phyloP scores from a whole-genome alignment of 1,140 invertebrate genomes.

The Heliconius hewitsoni region DNA sequence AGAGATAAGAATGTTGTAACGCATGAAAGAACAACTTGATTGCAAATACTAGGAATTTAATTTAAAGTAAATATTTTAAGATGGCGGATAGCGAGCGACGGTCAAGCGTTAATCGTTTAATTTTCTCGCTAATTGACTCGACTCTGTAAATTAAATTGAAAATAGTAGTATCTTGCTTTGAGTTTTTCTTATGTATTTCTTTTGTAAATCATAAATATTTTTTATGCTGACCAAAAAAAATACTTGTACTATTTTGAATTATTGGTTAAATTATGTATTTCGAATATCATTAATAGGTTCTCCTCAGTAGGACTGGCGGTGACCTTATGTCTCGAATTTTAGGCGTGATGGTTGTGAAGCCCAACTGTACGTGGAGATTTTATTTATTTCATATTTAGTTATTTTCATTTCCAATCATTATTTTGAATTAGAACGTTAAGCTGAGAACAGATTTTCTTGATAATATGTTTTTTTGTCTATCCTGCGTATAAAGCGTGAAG shows the following conservation, averaged over 20 bases:
- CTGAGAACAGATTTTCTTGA: no score
- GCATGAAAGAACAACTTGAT: slow-evolving; percentile 8
- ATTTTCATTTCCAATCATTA: no score
- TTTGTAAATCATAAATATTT: no score
- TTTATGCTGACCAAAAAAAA: no score
- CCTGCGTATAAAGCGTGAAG: no score
- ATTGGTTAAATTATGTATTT: neutral
- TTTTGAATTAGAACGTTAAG: no score
- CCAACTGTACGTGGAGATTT: no score
- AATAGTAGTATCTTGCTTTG: neutral
- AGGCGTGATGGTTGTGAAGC: no score
- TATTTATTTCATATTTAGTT: no score
- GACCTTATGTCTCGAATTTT: no score
- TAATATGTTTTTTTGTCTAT: no score
- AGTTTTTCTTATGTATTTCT: neutral
- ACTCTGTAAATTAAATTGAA: neutral
- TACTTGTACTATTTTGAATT: neutral
- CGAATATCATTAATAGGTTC: neutral
- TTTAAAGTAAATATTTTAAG: slow-evolving; percentile 5
- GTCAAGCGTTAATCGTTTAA: neutral
- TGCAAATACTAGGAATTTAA: neutral
- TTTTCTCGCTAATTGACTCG: neutral
- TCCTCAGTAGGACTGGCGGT: no score
- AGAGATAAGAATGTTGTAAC: neutral
- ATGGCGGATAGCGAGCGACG: neutral